phyloP scores from a whole-genome alignment of 2,888 invertebrate genomes.

The Phlogophora meticulosa region DNA sequence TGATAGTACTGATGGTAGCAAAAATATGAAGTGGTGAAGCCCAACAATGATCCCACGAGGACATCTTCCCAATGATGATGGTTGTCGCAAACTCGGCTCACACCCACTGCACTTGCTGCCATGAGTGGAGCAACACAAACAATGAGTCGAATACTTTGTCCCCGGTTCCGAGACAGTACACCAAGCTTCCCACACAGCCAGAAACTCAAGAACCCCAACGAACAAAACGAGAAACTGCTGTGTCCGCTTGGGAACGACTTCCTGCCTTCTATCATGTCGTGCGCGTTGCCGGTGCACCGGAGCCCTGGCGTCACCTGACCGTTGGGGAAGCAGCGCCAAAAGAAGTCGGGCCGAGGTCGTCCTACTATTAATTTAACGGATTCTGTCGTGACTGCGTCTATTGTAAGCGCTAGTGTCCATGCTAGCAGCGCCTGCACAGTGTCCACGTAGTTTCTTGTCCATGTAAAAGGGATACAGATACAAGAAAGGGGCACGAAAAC shows the following conservation, averaged over 20 bases:
- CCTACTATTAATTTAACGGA: slow-evolving; percentile 91
- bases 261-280: slow-evolving; percentile 93
- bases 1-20: slow-evolving; percentile 94
- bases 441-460: slow-evolving; percentile 68
- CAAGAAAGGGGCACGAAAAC: slow-evolving; percentile 91
- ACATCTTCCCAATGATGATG: slow-evolving; percentile 98
- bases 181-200: slow-evolving; percentile 94
- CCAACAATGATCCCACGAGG: slow-evolving; percentile 93
- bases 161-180: slow-evolving; percentile 91
- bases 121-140: slow-evolving; percentile 92
- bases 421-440: slow-evolving; percentile 83
- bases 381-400: slow-evolving; percentile 93
- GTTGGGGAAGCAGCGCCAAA: slow-evolving; percentile 95
- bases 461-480: slow-evolving; percentile 83
- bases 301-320: slow-evolving; percentile 88
- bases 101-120: slow-evolving; percentile 92
- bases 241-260: slow-evolving; percentile 98
- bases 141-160: slow-evolving; percentile 91
- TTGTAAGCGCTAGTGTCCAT: slow-evolving; percentile 91
- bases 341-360: slow-evolving; percentile 96
- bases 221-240: slow-evolving; percentile 95
- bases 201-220: slow-evolving; percentile 93
- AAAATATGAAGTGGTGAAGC: slow-evolving; percentile 91
- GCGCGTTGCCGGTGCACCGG: slow-evolving; percentile 92
- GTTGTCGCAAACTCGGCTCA: slow-evolving; percentile 96